A percentile compares a stretch with the other conserved stretches of the same genome.
phyloP scores from a whole-genome alignment of 2,797 vertebrate species.

The Hypotaenidia philippensis region DNA sequence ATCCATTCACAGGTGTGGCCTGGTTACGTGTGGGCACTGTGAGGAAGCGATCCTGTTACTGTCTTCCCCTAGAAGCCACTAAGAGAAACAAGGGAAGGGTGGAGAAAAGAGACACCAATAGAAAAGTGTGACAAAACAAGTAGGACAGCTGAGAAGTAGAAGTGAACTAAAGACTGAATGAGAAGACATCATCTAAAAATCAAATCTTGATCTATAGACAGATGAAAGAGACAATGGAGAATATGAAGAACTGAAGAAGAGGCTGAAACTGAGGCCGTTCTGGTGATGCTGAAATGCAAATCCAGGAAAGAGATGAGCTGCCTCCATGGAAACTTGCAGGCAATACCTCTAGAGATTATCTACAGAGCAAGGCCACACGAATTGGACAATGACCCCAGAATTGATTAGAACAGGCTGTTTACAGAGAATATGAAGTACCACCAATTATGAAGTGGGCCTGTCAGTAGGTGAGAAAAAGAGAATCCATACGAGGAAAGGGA shows the following conservation, averaged over 20 bases:
- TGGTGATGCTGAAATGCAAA: background rate
- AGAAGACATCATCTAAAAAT: background rate
- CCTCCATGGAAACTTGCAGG: background rate
- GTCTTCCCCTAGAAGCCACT: background rate
- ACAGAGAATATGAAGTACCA: background rate
- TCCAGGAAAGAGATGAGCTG: background rate
- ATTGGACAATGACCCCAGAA: background rate
- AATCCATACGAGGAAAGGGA: background rate
- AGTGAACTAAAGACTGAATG: background rate
- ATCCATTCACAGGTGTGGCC: background rate
- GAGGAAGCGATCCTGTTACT: background rate
- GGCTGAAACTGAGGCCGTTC: background rate
- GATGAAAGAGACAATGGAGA: background rate
- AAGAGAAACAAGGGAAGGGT: background rate
- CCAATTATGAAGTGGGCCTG: background rate
- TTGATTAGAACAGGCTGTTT: background rate
- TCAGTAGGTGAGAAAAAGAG: background rate
- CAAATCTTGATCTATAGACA: background rate
- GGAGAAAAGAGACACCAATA: background rate
- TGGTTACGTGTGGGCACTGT: background rate
- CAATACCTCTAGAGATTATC: background rate
- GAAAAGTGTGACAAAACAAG: background rate
- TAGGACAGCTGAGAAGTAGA: background rate
- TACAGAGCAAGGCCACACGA: background rate
- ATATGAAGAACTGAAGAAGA: background rate